These are phyloP conservation scores for Aleadryas rufinucha DNA, from an alignment of 2,113 vertebrate genomes.

Conservation along the genomic window DNA sequence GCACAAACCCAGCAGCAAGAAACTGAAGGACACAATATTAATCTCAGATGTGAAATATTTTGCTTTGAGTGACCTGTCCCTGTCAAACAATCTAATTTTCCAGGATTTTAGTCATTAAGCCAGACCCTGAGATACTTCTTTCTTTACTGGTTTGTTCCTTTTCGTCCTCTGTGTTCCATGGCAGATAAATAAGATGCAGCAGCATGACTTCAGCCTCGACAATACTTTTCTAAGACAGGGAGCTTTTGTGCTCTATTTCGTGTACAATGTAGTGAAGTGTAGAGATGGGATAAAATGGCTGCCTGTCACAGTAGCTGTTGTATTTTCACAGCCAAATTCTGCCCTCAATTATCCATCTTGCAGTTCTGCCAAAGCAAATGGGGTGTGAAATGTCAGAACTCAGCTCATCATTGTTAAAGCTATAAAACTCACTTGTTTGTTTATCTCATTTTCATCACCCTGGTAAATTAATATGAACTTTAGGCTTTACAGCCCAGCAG, in stretches of 20 bases:
- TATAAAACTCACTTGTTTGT: background rate
- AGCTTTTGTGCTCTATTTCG: background rate
- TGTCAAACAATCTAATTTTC: background rate
- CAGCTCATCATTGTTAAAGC: background rate
- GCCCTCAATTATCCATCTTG: background rate
- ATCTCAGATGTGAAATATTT: background rate
- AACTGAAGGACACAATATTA: fast-evolving
- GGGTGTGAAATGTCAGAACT: background rate
- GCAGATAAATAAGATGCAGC: background rate
- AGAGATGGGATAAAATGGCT: background rate
- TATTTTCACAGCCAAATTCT: background rate
- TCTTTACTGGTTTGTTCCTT: background rate
- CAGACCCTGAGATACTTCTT: background rate
- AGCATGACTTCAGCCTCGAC: background rate
- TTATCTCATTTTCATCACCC: background rate
- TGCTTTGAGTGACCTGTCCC: background rate
- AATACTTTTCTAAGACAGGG: background rate
- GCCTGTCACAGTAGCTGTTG: background rate
- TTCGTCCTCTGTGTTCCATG: background rate
- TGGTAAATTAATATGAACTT: background rate
- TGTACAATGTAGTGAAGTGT: background rate
- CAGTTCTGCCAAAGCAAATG: background rate
- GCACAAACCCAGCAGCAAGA: background rate
- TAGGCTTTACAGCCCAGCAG: background rate
- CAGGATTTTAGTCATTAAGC: background rate